These are phyloP conservation scores for Planiliza haematocheilus DNA, from an alignment of 2,113 vertebrate genomes.

Conservation along the genomic window DNA sequence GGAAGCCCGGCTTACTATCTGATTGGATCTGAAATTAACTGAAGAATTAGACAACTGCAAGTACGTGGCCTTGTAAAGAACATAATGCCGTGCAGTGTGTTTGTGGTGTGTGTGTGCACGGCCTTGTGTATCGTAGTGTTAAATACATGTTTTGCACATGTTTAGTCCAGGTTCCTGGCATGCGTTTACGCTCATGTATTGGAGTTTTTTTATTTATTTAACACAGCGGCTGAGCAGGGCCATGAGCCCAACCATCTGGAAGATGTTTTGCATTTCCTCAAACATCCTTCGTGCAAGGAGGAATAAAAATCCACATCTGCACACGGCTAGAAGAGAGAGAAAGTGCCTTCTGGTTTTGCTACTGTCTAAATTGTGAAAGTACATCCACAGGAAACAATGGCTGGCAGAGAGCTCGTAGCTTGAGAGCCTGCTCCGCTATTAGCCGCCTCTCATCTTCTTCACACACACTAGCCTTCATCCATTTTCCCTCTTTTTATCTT, in stretches of 20 bases:
- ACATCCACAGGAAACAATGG: slow-evolving; percentile 44
- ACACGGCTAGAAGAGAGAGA: slow-evolving; percentile 54
- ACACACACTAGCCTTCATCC: not conserved
- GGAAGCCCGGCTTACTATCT: slow-evolving; percentile 29
- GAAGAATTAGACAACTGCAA: slow-evolving; percentile 36
- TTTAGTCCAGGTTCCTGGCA: slow-evolving; percentile 25
- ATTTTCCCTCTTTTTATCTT: slow-evolving; percentile 2
- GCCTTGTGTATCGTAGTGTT: not conserved
- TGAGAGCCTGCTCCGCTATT: slow-evolving; percentile 14
- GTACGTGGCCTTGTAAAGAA: not conserved
- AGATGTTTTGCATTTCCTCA: slow-evolving; percentile 80
- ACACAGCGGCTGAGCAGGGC: slow-evolving; percentile 35
- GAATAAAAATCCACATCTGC: slow-evolving; percentile 50
- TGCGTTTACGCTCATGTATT: not conserved
- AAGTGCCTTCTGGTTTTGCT: slow-evolving; percentile 9
- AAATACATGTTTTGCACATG: slow-evolving; percentile 7
- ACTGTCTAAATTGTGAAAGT: slow-evolving; percentile 38
- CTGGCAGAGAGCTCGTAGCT: slow-evolving; percentile 34
- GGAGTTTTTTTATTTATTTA: slow-evolving; percentile 39
- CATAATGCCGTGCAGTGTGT: not conserved
- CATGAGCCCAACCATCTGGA: slow-evolving; percentile 72
- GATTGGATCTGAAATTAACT: slow-evolving; percentile 41
- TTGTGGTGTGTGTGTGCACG: not conserved
- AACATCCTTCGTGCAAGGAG: slow-evolving; percentile 69
- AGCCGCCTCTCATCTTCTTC: not conserved